Evolutionary conservation across 2,797 vertebrate species (phyloP).

Genomic region (Alectoris magna): DNA sequence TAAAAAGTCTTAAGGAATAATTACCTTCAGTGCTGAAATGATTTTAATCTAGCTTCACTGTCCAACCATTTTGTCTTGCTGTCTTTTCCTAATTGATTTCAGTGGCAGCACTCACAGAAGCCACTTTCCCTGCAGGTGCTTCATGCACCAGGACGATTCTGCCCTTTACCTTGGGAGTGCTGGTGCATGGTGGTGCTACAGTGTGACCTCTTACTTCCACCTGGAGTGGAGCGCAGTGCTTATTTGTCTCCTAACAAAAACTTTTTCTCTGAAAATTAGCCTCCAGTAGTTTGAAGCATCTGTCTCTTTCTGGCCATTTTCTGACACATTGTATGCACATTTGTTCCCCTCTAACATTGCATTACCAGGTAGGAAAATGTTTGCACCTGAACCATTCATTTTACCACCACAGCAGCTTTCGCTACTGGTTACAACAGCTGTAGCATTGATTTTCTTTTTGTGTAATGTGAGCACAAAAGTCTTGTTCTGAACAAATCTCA

Average conservation of each 20-base stretch:
- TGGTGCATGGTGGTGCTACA: neutral
- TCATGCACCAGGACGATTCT: neutral
- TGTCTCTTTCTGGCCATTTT: neutral
- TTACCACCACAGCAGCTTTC: neutral
- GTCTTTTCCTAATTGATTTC: neutral
- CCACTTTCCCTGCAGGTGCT: neutral
- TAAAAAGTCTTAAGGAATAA: slow-evolving; percentile 11
- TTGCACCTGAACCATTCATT: slow-evolving; percentile 10
- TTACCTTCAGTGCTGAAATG: neutral
- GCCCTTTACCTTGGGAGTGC: neutral
- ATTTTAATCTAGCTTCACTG: slow-evolving; percentile 31
- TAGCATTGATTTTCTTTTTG: neutral
- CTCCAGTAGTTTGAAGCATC: neutral
- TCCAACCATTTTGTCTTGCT: neutral
- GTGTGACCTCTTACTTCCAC: neutral
- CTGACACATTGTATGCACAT: neutral
- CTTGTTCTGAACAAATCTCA: neutral
- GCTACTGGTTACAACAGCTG: neutral
- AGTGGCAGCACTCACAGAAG: neutral
- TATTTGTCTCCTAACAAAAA: neutral
- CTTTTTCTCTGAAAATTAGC: neutral
- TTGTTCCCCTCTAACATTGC: neutral
- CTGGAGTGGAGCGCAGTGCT: neutral
- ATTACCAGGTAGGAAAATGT: neutral
- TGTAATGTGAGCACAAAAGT: neutral